Evolutionary conservation across 2,888 invertebrate species (phyloP).

Genomic region (Drosophila barbarae): DNA sequence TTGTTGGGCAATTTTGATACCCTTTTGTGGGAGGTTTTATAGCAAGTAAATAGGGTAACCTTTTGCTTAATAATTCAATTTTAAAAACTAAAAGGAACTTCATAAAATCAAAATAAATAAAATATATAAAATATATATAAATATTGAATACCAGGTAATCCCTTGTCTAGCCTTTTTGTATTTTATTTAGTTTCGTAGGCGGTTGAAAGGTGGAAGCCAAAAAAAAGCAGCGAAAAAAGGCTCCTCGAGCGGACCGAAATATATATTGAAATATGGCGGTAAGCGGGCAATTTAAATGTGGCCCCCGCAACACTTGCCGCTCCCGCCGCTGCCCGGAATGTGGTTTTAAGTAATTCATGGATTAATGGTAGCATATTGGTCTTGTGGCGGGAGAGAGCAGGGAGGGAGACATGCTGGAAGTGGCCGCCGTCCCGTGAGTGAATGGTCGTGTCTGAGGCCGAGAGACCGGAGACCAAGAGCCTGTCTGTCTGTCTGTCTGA

Average conservation of each 20-base stretch:
- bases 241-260: constrained; percentile 39
- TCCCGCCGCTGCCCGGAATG: constrained; percentile 59
- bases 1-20: constrained; percentile 42
- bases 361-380: constrained; percentile 74
- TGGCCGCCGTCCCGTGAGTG: constrained; percentile 51
- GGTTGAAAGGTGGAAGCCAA: constrained; percentile 39
- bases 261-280: constrained; percentile 76
- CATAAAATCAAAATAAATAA: too few relatives aligned
- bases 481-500: constrained; percentile 29
- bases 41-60: not conserved
- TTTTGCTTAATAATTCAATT: not conserved
- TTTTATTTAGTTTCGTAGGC: constrained; percentile 58
- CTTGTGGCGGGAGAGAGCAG: constrained; percentile 34
- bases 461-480: constrained; percentile 17
- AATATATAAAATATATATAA: not conserved
- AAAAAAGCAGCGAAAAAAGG: constrained; percentile 1
- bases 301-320: constrained; percentile 29
- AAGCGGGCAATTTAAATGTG: constrained; percentile 75
- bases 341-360: constrained; percentile 74
- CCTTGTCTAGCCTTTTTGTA: not conserved
- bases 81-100: accelerated
- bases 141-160: not conserved
- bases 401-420: constrained; percentile 4
- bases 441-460: constrained; percentile 66
- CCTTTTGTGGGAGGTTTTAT: not conserved